Evolutionary conservation across 2,113 vertebrate species (phyloP), one percentile per base, ranked within the genome.

Genomic region (Bos indicus): DNA sequence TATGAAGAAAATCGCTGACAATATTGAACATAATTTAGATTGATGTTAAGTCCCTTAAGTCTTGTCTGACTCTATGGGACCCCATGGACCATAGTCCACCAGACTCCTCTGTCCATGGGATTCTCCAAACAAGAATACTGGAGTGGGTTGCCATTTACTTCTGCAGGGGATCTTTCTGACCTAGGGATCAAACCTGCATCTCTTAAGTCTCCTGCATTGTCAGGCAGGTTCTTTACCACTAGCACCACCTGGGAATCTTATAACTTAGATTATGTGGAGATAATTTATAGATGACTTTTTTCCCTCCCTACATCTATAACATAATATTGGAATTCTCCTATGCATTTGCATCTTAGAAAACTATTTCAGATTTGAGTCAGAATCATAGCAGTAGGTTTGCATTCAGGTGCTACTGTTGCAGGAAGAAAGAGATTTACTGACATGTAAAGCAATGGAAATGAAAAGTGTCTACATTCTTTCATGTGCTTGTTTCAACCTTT

Each of bases 291-390:
- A 52, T 71, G 12, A 74, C 23, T 43, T 88, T 74, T 74, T 88
- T 25, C 25, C 16, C 56, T 81, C 60, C 77, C 77, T 81, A 64
- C 12, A 74, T 78, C 40, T 74, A 40, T 48, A 88, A 95, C n/a
- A 74, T 60, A 96, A 94, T 83, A 67, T 74, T 87, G 60, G 8
- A 84, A 97, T 91, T 90, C 86, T n/a, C 8, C 28, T 91, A 80
- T 62, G 0, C 17, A 52, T 92, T 88, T 93, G 25, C 25, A 52
- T 59, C 64, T 95, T 81, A 77, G 33, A 78, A 96, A 93, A n/a
- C 6, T 17, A 62, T 95, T 93, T 80, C 77, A 62, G n/a, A 56
- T 62, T 88, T 52, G 30, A 93, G 88, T 94, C 82, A 93, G 77
- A 94, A 74, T 23, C 25, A 81, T 0, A 46, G 26, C 21, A 74